A percentile compares a stretch with the other conserved stretches of the same genome.
Conservation (phyloP, 37 sponge, comb jelly and placozoan genomes). For the Amphimedon queenslandica region DNA sequence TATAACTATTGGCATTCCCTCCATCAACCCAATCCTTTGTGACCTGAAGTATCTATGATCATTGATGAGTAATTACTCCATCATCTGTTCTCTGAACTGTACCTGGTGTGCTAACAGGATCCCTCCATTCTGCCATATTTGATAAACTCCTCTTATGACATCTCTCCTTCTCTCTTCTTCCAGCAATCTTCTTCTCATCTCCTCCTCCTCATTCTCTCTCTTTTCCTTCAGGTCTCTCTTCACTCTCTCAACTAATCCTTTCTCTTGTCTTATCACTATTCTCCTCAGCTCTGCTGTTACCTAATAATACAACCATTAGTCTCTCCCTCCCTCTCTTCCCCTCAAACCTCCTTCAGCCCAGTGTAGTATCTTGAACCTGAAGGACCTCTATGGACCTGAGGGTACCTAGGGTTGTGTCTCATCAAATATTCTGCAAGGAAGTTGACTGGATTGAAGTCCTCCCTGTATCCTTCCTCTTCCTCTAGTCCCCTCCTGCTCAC, state of each 20-base stretch:
- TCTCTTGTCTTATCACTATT: not conserved
- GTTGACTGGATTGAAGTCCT: constrained; percentile 94
- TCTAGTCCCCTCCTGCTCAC: constrained; percentile 39
- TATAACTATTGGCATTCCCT: too few relatives aligned
- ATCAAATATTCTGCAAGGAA: constrained; percentile 92
- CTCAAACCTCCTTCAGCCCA: constrained; percentile 1
- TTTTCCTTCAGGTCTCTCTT: not conserved
- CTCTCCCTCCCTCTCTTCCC: constrained; percentile 4
- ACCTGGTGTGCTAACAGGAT: not conserved
- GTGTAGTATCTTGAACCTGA: not conserved
- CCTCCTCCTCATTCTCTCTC: constrained; percentile 7
- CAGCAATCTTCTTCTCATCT: not conserved
- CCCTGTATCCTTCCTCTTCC: constrained; percentile 11
- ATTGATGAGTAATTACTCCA: too few relatives aligned
- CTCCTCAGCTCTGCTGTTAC: not conserved
- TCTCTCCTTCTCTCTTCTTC: constrained; percentile 8
- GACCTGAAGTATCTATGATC: constrained; percentile 6
- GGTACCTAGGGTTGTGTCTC: constrained; percentile 86
- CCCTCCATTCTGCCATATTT: not conserved
- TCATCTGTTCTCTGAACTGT: not conserved
- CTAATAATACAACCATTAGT: too few relatives aligned
- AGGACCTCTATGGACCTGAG: not conserved
- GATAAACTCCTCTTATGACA: not conserved
- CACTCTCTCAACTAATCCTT: not conserved
- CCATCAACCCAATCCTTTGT: not conserved